Base-by-base conservation (phyloP, 2,888 invertebrate genomes). In the Odiellus spinosus region DNA sequence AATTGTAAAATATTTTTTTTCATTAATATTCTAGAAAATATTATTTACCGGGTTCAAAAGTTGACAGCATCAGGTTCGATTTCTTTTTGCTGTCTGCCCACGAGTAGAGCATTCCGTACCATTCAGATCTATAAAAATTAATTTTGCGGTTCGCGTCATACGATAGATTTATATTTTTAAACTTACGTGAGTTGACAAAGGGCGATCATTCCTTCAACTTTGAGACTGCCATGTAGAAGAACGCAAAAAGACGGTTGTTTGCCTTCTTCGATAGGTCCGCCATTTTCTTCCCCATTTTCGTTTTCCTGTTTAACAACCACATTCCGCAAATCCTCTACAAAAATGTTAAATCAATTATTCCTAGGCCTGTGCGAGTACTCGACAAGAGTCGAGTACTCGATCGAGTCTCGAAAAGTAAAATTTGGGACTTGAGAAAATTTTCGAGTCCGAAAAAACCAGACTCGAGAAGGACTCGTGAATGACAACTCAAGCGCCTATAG, bases 91-190 rank as follows among this genome's bases (percentile, higher is more conserved):
- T 82, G 64, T 93, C 93, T 12, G 88, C 86, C 80, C 86, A 90
- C 0, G 91, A 87, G 59, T 87, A 82, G 49, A 95, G 71, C 52
- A 90, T 82, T n/a, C 93, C 93, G 71, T 77, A 90, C 93, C 93
- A 93, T 56, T 87, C 82, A 0, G 79, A 73, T 14, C 67, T 67
- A 54, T 18, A 58, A 58, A 40, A 5, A n/a, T n/a, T n/a, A n/a
- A n/a, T n/a, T n/a, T n/a, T n/a, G n/a, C n/a, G n/a, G n/a, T n/a
- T n/a, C n/a, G n/a, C n/a, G n/a, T n/a, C n/a, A n/a, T n/a, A n/a
- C n/a, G n/a, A n/a, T n/a, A n/a, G n/a, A n/a, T n/a, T n/a, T n/a
- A n/a, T n/a, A n/a, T n/a, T n/a, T n/a, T n/a, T n/a, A n/a, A n/a
- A n/a, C n/a, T 51, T 52, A 65, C 49, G 80, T 82, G 0, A 93